Conservation (phyloP, 2,797 vertebrate genomes). For the Brotula barbata region DNA sequence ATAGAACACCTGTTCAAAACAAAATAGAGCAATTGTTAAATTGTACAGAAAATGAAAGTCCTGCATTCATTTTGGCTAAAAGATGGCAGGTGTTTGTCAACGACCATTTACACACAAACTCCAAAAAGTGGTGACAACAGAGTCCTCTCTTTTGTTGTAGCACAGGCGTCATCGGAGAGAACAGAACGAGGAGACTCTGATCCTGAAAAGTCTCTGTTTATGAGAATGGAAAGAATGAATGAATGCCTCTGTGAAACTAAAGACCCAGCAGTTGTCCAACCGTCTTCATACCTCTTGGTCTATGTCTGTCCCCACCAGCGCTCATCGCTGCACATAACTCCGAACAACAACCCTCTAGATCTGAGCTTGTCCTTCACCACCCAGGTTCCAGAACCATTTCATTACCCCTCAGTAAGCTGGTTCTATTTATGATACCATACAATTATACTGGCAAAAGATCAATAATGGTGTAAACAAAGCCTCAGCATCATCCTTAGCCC, state of each 20-base stretch:
- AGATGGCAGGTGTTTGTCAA: background rate
- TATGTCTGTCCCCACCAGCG: conserved; percentile 1
- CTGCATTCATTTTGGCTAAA: conserved; percentile 2
- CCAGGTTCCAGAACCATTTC: conserved; percentile 25
- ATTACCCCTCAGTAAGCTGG: background rate
- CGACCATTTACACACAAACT: background rate
- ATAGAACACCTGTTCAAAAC: conserved; percentile 15
- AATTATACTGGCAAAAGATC: conserved; percentile 32
- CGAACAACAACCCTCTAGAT: conserved; percentile 4
- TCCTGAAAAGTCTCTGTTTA: conserved; percentile 58
- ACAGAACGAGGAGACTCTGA: conserved; percentile 14
- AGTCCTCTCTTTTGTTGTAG: background rate
- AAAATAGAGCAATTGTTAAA: conserved; percentile 17
- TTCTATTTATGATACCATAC: conserved; percentile 11
- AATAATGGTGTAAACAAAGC: conserved; percentile 43
- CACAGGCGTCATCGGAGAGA: conserved; percentile 1
- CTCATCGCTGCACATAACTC: background rate
- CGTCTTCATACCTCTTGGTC: conserved; percentile 36
- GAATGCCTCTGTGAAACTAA: conserved; percentile 49
- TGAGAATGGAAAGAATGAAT: conserved; percentile 43
- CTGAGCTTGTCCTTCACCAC: conserved; percentile 29
- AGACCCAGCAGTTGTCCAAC: conserved; percentile 39
- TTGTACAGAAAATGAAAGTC: conserved; percentile 19
- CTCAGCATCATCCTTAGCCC: conserved; percentile 35
- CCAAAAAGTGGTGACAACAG: no score